These are phyloP conservation scores for Amblyraja radiata DNA, from an alignment of 2,797 vertebrate genomes.

Conservation along the genomic window DNA sequence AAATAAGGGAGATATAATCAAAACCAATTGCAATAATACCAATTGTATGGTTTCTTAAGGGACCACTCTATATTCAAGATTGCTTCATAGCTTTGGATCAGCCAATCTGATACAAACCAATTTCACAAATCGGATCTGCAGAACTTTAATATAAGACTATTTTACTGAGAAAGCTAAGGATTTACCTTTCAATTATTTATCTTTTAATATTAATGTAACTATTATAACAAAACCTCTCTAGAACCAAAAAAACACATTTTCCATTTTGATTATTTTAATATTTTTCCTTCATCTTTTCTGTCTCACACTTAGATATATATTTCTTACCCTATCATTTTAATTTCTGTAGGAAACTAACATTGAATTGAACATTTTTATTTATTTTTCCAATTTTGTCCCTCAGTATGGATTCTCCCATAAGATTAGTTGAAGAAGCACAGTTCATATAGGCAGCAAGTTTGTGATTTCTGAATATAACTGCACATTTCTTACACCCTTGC, in stretches of 20 bases:
- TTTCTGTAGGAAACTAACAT: not conserved
- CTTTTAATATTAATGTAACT: not conserved
- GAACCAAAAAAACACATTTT: not conserved
- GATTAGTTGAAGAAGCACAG: not conserved
- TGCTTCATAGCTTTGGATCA: not conserved
- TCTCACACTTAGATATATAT: not conserved
- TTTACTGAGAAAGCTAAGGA: not conserved
- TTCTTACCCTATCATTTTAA: not conserved
- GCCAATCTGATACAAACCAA: not conserved
- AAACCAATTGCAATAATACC: not conserved
- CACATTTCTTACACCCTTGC: too few relatives aligned
- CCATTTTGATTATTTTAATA: not conserved
- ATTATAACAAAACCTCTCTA: not conserved
- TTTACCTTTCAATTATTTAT: not conserved
- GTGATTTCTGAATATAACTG: too few relatives aligned
- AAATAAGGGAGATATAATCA: not conserved
- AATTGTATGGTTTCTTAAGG: not conserved
- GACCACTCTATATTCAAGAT: not conserved
- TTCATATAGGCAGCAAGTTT: not conserved
- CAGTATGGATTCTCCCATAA: not conserved
- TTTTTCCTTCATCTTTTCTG: not conserved
- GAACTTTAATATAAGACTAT: too few relatives aligned
- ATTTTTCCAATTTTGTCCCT: not conserved
- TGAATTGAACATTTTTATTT: not conserved
- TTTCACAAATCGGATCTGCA: too few relatives aligned